Percentiles rank a stretch among this genome's conserved stretches.
phyloP scores from a whole-genome alignment of 2,113 vertebrate species.

The Verasper variegatus region DNA sequence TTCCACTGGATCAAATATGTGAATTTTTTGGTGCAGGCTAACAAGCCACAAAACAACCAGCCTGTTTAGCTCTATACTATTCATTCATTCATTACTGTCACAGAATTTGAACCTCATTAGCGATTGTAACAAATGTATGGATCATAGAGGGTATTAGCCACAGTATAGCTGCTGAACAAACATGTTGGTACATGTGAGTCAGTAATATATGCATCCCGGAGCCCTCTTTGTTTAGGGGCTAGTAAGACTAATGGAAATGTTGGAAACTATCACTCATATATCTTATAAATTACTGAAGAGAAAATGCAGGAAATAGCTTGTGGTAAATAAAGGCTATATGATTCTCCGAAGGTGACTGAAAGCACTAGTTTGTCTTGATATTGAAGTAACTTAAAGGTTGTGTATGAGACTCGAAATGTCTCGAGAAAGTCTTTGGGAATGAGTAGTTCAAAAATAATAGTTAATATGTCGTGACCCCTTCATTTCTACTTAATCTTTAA shows the following conservation, averaged over 20 bases:
- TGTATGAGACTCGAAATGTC: neutral
- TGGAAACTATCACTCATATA: slow-evolving; percentile 8
- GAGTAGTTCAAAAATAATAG: neutral
- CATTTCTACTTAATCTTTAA: neutral
- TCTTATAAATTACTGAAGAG: slow-evolving; percentile 41
- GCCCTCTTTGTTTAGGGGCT: neutral
- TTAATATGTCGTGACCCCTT: neutral
- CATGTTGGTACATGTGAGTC: slow-evolving; percentile 15
- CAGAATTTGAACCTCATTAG: slow-evolving; percentile 30
- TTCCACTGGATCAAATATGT: neutral
- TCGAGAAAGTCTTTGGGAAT: neutral
- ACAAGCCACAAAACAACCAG: neutral
- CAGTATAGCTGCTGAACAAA: slow-evolving; percentile 46
- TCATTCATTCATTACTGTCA: slow-evolving; percentile 14
- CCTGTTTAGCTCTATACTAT: neutral
- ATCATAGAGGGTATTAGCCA: slow-evolving; percentile 24
- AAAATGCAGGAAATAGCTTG: slow-evolving; percentile 41
- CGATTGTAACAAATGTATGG: slow-evolving; percentile 35
- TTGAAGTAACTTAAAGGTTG: neutral
- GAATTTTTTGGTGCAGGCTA: neutral
- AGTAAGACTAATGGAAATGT: neutral
- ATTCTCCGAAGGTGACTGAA: slow-evolving; percentile 9
- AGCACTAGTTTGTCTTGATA: slow-evolving; percentile 1
- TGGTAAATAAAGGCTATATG: slow-evolving; percentile 21
- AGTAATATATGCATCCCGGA: slow-evolving; percentile 15